Evolutionary conservation across 2,797 vertebrate genomes (phyloP).

Genomic region (Centropyge bicolor): DNA sequence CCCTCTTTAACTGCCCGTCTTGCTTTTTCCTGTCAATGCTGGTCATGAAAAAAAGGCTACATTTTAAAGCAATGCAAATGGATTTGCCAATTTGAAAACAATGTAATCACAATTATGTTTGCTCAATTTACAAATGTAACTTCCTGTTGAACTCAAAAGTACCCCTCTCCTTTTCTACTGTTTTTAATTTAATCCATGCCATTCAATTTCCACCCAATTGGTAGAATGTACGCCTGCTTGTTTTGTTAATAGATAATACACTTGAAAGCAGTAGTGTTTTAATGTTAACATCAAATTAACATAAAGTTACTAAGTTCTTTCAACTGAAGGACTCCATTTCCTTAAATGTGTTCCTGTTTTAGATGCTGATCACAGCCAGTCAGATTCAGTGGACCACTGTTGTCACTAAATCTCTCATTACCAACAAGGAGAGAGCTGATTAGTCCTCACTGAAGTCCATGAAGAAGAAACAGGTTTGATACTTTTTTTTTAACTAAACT

Average conservation of each 20-base stretch:
- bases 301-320: neutral
- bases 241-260: neutral
- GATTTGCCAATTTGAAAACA: neutral
- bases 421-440: conserved; percentile 85
- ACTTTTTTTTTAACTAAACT: neutral
- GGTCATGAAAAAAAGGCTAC: neutral
- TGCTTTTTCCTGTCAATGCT: neutral
- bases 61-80: neutral
- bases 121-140: conserved; percentile 8
- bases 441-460: conserved; percentile 88
- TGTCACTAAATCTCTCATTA: conserved; percentile 86
- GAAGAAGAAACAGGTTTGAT: conserved; percentile 91
- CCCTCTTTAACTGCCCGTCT: neutral
- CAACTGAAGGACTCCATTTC: neutral
- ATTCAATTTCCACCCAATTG: neutral
- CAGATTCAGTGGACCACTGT: conserved; percentile 94
- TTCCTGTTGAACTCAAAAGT: neutral
- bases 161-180: too few species aligned
- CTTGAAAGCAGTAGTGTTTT: too few species aligned
- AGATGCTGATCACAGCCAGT: conserved; percentile 90
- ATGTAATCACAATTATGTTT: neutral
- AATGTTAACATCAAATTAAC: neutral
- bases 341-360: neutral
- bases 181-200: neutral
- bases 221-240: neutral